A percentile compares a stretch with the other conserved stretches of the same genome.
Evolutionary conservation across 2,888 invertebrate genomes (phyloP).

Genomic region (Philereme vetulata): DNA sequence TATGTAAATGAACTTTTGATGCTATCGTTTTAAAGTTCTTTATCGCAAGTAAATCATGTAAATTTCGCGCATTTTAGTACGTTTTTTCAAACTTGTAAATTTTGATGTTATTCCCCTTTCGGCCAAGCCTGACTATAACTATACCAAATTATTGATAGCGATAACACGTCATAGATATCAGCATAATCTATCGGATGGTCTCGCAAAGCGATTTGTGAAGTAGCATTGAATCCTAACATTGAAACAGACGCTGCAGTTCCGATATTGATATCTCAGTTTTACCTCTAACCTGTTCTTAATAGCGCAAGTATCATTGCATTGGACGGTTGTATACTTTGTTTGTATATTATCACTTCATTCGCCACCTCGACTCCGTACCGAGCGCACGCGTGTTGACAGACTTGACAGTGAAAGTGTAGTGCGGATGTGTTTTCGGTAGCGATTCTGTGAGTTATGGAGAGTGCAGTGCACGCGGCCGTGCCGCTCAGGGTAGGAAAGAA

Average conservation of each 20-base stretch:
- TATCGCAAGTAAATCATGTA: slow-evolving; percentile 3
- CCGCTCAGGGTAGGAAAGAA: slow-evolving; percentile 88
- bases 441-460: slow-evolving; percentile 68
- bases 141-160: slow-evolving; percentile 26
- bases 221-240: slow-evolving; percentile 17
- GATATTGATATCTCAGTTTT: slow-evolving; percentile 27
- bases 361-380: slow-evolving; percentile 50
- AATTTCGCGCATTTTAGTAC: background rate
- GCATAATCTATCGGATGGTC: slow-evolving; percentile 11
- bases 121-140: background rate
- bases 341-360: slow-evolving; percentile 50
- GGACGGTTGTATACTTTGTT: slow-evolving; percentile 11
- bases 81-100: background rate
- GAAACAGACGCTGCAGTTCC: slow-evolving; percentile 36
- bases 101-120: slow-evolving; percentile 1
- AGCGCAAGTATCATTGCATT: slow-evolving; percentile 36
- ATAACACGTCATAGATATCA: slow-evolving; percentile 27
- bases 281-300: slow-evolving; percentile 42
- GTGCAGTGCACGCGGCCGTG: slow-evolving; percentile 85
- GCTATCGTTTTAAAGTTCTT: slow-evolving; percentile 8
- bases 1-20: slow-evolving; percentile 9
- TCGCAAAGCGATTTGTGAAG: slow-evolving; percentile 5
- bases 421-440: slow-evolving; percentile 75
- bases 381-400: slow-evolving; percentile 51
- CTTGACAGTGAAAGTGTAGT: slow-evolving; percentile 50